Evolutionary conservation across 2,888 invertebrate genomes (phyloP).

Genomic region (Lasioglossum villosulum): DNA sequence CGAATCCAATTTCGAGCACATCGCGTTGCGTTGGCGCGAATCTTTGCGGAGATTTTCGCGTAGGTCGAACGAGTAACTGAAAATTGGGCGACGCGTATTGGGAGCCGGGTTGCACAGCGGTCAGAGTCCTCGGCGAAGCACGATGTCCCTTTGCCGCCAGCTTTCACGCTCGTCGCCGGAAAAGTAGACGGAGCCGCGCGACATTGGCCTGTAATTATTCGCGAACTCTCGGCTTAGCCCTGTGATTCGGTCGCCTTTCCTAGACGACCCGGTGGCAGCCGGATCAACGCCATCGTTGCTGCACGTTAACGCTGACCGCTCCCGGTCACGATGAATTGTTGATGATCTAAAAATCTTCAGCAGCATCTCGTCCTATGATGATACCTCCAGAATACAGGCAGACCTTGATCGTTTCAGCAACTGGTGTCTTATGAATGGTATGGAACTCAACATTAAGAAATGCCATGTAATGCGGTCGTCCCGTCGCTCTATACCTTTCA

Average conservation of each 20-base stretch:
- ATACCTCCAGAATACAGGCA: too few species aligned
- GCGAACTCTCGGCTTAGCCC: conserved; percentile 66
- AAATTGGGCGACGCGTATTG: background rate
- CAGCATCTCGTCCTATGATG: too few species aligned
- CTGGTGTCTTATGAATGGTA: too few species aligned
- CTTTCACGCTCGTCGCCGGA: conserved; percentile 21
- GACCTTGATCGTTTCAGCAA: too few species aligned
- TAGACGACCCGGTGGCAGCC: background rate
- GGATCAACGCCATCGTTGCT: background rate
- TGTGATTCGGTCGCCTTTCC: conserved; percentile 73
- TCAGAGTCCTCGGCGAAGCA: background rate
- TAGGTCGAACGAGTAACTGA: background rate
- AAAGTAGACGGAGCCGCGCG: conserved; percentile 59
- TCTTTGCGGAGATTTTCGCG: background rate
- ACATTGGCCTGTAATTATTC: conserved; percentile 72
- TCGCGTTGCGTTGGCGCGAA: background rate
- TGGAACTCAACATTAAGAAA: too few species aligned
- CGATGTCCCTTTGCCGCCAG: background rate
- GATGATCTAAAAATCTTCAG: too few species aligned
- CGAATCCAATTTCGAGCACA: background rate
- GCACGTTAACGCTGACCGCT: background rate
- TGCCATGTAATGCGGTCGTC: too few species aligned
- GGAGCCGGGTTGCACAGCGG: background rate
- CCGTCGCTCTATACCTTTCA: too few species aligned
- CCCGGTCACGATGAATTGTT: too few species aligned